phyloP scores from a whole-genome alignment of 2,888 invertebrate genomes.

The Tenodera sinensis region DNA sequence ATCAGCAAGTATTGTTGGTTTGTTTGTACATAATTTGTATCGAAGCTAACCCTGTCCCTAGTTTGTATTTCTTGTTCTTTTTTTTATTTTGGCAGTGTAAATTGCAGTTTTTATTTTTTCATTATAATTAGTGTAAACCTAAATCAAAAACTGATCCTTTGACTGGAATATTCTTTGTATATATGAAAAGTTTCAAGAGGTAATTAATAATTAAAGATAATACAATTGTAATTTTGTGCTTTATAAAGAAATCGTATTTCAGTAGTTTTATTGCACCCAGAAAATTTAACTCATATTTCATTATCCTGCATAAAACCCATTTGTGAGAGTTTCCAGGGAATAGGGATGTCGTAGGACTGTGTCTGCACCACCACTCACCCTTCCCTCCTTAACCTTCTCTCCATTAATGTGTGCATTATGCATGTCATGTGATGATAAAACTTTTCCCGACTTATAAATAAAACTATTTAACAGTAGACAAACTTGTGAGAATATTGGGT shows the following conservation, averaged over 20 bases:
- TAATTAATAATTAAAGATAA: conserved; percentile 6
- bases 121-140: background rate
- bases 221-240: conserved; percentile 12
- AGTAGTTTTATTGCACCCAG: background rate
- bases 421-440: too few relatives aligned
- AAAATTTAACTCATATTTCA: background rate
- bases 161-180: background rate
- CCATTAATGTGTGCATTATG: too few relatives aligned
- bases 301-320: too few relatives aligned
- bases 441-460: too few relatives aligned
- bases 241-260: background rate
- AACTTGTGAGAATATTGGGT: too few relatives aligned
- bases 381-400: too few relatives aligned
- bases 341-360: too few relatives aligned
- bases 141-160: background rate
- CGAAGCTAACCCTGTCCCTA: background rate
- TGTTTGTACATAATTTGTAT: background rate
- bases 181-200: conserved; percentile 4
- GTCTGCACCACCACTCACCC: too few relatives aligned
- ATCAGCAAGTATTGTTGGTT: background rate
- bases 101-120: background rate
- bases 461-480: too few relatives aligned
- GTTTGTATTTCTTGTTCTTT: background rate
- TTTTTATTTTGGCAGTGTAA: too few relatives aligned
- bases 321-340: too few relatives aligned